Conservation (phyloP, 2,888 invertebrate genomes). For the Oxystoma pomonae region DNA sequence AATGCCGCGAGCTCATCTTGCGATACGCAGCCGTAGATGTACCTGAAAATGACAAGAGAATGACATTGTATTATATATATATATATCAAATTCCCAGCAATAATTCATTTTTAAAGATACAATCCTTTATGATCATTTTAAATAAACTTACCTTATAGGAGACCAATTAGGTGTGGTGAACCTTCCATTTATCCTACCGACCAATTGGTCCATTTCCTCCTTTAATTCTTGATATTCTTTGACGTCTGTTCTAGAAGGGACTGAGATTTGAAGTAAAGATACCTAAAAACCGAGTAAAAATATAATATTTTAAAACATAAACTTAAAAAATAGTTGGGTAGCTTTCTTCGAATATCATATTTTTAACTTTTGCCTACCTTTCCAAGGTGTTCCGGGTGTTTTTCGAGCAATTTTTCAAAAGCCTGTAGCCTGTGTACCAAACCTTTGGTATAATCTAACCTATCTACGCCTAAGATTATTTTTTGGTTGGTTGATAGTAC, state of each 20-base stretch:
- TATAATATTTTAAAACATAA: no score
- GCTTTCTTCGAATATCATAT: no score
- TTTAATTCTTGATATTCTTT: constrained; percentile 87
- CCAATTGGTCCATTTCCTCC: constrained; percentile 85
- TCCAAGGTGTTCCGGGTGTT: constrained; percentile 81
- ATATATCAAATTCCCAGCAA: no score
- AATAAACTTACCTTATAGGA: constrained; percentile 55
- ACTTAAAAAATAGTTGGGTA: no score
- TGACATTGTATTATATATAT: not conserved
- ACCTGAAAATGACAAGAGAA: constrained; percentile 38
- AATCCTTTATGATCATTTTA: no score
- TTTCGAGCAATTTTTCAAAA: constrained; percentile 75
- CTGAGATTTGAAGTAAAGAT: constrained; percentile 79
- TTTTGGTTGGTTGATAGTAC: constrained; percentile 70
- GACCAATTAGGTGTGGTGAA: constrained; percentile 92
- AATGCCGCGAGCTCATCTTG: constrained; percentile 84
- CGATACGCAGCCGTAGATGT: constrained; percentile 83
- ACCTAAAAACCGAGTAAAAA: no score
- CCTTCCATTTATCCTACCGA: constrained; percentile 82
- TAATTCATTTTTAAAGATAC: no score
- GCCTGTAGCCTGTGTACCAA: constrained; percentile 78
- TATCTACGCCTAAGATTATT: constrained; percentile 82
- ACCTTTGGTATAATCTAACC: constrained; percentile 89
- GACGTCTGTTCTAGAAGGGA: constrained; percentile 85
- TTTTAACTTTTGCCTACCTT: no score